Evolutionary conservation across 2,113 vertebrate species (phyloP).

Genomic region (Triplophysa tibetana): DNA sequence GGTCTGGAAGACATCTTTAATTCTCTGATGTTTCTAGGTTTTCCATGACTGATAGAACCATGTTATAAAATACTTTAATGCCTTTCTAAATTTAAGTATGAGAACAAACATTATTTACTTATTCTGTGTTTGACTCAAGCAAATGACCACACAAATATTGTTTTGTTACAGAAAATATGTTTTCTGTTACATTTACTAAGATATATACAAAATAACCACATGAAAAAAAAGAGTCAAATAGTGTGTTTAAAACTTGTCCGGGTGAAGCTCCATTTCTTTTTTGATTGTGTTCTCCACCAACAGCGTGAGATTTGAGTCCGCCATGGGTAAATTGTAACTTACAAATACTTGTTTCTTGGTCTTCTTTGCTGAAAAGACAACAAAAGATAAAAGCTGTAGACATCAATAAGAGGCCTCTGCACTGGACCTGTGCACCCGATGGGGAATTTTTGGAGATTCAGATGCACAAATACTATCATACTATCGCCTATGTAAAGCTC

Average conservation of each 20-base stretch:
- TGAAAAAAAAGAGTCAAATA: not conserved
- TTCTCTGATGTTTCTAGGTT: not conserved
- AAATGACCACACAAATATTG: not conserved
- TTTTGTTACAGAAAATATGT: not conserved
- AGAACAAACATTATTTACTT: too few species aligned
- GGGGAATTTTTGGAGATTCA: too few species aligned
- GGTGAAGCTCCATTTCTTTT: constrained; percentile 89
- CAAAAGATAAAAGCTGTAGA: constrained; percentile 15
- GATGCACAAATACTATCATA: too few species aligned
- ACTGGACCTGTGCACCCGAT: too few species aligned
- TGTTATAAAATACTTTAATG: too few species aligned
- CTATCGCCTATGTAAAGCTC: too few species aligned
- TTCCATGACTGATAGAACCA: not conserved
- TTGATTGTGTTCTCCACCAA: constrained; percentile 93
- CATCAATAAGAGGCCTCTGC: too few species aligned
- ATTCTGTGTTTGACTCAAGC: too few species aligned
- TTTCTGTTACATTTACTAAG: constrained; percentile 13
- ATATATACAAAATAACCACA: constrained; percentile 21
- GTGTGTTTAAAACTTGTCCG: constrained; percentile 82
- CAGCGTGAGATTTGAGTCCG: constrained; percentile 80
- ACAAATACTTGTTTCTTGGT: constrained; percentile 95
- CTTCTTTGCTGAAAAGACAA: constrained; percentile 85
- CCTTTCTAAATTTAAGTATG: too few species aligned
- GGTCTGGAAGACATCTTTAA: not conserved
- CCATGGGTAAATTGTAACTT: constrained; percentile 87